Conservation (phyloP, 2,888 invertebrate genomes). For the Leptinotarsa tumamoca region DNA sequence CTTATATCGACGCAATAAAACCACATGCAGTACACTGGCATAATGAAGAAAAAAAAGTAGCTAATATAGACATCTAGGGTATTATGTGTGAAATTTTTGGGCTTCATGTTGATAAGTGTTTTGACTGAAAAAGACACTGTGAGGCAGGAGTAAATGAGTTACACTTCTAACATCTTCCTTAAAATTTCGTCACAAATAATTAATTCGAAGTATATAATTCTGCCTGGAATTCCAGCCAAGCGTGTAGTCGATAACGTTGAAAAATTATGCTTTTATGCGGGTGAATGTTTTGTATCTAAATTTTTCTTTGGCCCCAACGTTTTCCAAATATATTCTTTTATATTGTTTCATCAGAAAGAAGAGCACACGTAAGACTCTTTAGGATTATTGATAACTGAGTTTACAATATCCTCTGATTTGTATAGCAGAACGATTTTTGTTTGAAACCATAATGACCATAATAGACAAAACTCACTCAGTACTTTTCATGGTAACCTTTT, state of each 20-base stretch:
- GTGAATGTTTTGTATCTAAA: constrained; percentile 20
- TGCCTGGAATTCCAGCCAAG: constrained; percentile 46
- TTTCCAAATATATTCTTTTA: not conserved
- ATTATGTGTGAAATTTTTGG: too few species aligned
- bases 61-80: too few species aligned
- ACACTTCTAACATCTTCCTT: constrained; percentile 1
- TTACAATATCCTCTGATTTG: not conserved
- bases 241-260: constrained; percentile 45
- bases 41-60: too few species aligned
- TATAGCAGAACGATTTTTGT: too few species aligned
- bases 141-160: not conserved
- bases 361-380: not conserved
- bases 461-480: too few species aligned
- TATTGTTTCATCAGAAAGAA: constrained; percentile 16
- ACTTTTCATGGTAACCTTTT: too few species aligned
- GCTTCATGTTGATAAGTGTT: too few species aligned
- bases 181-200: constrained; percentile 54
- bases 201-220: constrained; percentile 50
- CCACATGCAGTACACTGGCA: too few species aligned
- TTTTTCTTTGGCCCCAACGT: constrained; percentile 11
- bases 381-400: not conserved
- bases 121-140: too few species aligned
- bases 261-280: constrained; percentile 33
- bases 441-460: too few species aligned
- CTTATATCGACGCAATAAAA: too few species aligned